Percentiles rank a stretch among this genome's conserved stretches.
Conservation (phyloP, 37 sponge, comb jelly and placozoan genomes). For the Spongilla lacustris region DNA sequence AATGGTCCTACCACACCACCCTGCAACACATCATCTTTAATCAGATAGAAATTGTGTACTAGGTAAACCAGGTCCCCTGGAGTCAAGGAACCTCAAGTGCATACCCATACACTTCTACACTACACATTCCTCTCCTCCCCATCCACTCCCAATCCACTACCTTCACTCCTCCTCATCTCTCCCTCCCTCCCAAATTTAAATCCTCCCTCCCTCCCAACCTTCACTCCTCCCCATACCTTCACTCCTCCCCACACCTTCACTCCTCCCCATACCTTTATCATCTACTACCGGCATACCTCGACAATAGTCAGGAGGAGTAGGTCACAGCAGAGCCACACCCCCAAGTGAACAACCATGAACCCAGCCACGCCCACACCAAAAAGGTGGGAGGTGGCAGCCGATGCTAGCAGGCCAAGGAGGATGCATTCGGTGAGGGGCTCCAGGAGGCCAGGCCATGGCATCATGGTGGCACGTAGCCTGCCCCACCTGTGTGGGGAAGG, state of each 20-base stretch:
- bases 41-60: too few relatives aligned
- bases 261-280: background rate
- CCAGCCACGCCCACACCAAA: background rate
- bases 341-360: slow-evolving; percentile 6
- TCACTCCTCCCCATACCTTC: too few relatives aligned
- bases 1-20: slow-evolving; percentile 42
- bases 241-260: too few relatives aligned
- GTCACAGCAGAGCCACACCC: slow-evolving; percentile 40
- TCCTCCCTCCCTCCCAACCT: too few relatives aligned
- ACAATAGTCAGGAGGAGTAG: slow-evolving; percentile 20
- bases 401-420: slow-evolving; percentile 50
- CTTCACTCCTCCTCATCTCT: too few relatives aligned
- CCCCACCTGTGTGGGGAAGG: slow-evolving; percentile 59
- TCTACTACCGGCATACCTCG: background rate
- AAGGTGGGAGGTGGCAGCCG: slow-evolving; percentile 12
- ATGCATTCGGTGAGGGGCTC: slow-evolving; percentile 86
- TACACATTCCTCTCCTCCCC: background rate
- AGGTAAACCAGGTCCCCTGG: too few relatives aligned
- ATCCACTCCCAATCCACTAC: background rate
- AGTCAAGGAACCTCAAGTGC: too few relatives aligned
- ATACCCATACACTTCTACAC: too few relatives aligned
- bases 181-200: too few relatives aligned
- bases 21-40: slow-evolving; percentile 15
- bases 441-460: slow-evolving; percentile 72
- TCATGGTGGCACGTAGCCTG: slow-evolving; percentile 73